A percentile compares a stretch with the other conserved stretches of the same genome.
phyloP scores from a whole-genome alignment of 2,113 vertebrate genomes.

The Eleginops maclovinus region DNA sequence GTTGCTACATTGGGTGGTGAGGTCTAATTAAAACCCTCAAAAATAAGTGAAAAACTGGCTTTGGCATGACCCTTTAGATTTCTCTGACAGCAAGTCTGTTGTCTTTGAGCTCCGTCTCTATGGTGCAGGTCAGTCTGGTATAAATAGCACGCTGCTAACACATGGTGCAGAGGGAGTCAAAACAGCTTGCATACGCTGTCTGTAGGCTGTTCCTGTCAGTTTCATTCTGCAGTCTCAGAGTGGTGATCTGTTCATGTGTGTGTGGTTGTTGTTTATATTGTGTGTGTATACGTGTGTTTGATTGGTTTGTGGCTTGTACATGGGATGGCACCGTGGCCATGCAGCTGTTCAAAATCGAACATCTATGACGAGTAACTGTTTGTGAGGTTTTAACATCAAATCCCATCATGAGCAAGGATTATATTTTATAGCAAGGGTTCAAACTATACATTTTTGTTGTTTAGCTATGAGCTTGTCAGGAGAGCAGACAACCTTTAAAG shows the following conservation, averaged over 20 bases:
- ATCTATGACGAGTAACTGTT: background rate
- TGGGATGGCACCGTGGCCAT: background rate
- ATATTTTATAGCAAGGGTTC: slow-evolving; percentile 6
- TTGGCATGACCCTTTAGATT: slow-evolving; percentile 20
- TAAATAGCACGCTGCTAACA: slow-evolving; percentile 72
- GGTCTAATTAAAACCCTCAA: slow-evolving; percentile 14
- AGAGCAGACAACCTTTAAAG: background rate
- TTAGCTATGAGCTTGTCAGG: background rate
- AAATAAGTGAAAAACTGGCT: background rate
- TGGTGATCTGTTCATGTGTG: background rate
- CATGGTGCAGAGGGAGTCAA: slow-evolving; percentile 64
- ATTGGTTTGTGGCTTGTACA: background rate
- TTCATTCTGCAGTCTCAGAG: slow-evolving; percentile 46
- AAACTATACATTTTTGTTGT: slow-evolving; percentile 10
- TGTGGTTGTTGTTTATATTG: background rate
- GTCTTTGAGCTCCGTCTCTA: slow-evolving; percentile 48
- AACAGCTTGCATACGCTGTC: slow-evolving; percentile 59
- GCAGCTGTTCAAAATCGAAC: slow-evolving; percentile 9
- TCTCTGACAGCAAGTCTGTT: slow-evolving; percentile 47
- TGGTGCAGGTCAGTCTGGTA: slow-evolving; percentile 48
- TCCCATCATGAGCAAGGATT: background rate
- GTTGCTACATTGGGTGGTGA: background rate
- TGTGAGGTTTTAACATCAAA: slow-evolving; percentile 1
- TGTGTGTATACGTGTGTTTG: background rate
- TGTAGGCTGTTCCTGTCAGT: slow-evolving; percentile 61